Conservation (phyloP, 2,888 invertebrate species). For the Ichneumon xanthorius region DNA sequence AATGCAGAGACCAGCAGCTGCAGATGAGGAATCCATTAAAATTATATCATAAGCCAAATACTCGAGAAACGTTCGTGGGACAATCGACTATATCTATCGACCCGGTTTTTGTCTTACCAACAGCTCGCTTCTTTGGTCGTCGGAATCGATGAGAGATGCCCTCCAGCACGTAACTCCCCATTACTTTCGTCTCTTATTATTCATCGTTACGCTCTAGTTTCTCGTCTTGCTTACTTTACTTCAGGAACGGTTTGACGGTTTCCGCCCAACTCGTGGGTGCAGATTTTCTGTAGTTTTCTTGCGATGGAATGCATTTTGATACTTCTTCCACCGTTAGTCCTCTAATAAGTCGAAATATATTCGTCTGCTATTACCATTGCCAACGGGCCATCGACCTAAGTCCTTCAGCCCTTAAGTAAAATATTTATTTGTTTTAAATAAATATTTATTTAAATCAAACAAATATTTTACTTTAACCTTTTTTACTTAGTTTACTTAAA, state of each 20-base stretch:
- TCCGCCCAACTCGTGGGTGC: background rate
- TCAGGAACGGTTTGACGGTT: background rate
- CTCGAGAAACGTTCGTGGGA: background rate
- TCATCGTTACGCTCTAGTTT: slow-evolving; percentile 34
- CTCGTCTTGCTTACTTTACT: background rate
- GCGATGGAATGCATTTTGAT: background rate
- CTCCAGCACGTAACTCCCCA: slow-evolving; percentile 4
- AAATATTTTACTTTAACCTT: too few species aligned
- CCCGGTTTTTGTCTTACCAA: slow-evolving; percentile 28
- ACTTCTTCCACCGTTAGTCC: background rate
- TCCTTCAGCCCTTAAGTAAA: too few species aligned
- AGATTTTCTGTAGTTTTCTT: background rate
- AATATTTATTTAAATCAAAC: too few species aligned
- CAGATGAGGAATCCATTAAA: slow-evolving; percentile 45
- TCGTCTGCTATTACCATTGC: too few species aligned
- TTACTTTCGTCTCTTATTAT: slow-evolving; percentile 36
- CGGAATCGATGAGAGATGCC: slow-evolving; percentile 40
- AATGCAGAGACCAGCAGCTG: background rate
- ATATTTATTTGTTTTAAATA: too few species aligned
- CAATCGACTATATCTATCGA: slow-evolving; percentile 44
- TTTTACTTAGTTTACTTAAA: too few species aligned
- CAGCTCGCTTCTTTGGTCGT: slow-evolving; percentile 7
- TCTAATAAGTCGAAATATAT: too few species aligned
- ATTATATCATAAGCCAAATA: slow-evolving; percentile 54
- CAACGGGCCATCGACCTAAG: too few species aligned